Base-by-base conservation (phyloP, 1,140 invertebrate genomes). In the Lordiphosa collinella region DNA sequence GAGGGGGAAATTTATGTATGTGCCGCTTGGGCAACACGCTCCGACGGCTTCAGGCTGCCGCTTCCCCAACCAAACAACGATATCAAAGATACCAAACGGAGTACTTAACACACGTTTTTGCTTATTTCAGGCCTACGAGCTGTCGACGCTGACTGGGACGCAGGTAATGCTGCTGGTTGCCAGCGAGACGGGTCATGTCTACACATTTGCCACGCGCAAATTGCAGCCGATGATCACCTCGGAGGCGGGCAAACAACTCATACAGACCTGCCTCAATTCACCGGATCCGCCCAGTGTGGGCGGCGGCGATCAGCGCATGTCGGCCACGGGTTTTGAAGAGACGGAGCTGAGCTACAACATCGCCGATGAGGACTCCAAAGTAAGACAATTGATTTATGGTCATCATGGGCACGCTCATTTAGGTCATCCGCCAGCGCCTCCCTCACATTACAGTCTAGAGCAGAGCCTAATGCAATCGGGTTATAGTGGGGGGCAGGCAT, bases 161-260 rank as follows among this genome's bases (percentile, higher is more conserved):
- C 98, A 99, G 91, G 98, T 99, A 89, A 99, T 98, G 97, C 90
- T 98, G 50, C 90, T 98, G 79, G 97, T 98, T 51, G 97, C 97
- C 25, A 97, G 96, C 31, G 97, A 98, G 90, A 98, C 97, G 9
- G 97, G 98, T 3, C 99, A 99, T 91, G 98, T 99, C 70, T 99
- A 99, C 91, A 99, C 99, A 43, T 99, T 99, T 91, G 98, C 99
- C 29, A 99, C 99, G 41, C 92, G 97, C 51, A 99, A 99, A 90
- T 92, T 99, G 36, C 98, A 99, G 90, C 99, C 98, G 44, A 99
- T 99, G 98, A 99, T 99, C 88, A 99, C 97, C 10, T 98, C 97
- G 73, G 98, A 99, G 87, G 97, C 97, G 52, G 99, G 98, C 41
- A 99, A 99, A 90, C 95, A 97, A 40, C 92, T 99, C 41, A 99